A percentile compares a stretch with the other conserved stretches of the same genome.
phyloP scores from a whole-genome alignment of 2,113 vertebrate genomes.

The Burhinus bistriatus region DNA sequence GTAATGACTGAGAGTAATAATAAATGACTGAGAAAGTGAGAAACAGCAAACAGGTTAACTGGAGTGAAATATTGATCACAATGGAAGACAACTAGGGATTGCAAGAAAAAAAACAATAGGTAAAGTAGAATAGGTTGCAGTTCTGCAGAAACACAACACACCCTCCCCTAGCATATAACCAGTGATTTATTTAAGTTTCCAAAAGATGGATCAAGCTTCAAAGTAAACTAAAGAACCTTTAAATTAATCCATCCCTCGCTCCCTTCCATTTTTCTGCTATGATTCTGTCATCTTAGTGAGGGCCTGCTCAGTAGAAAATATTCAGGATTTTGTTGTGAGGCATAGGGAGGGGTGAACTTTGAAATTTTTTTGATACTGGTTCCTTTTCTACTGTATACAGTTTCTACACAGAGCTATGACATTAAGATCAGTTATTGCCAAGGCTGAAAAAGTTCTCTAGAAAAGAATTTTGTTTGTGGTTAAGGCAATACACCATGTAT shows the following conservation, averaged over 20 bases:
- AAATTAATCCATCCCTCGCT: not conserved
- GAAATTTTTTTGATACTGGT: not conserved
- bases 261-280: not conserved
- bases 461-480: not conserved
- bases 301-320: not conserved
- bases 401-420: not conserved
- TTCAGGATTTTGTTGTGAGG: not conserved
- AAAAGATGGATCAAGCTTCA: not conserved
- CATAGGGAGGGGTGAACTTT: not conserved
- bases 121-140: not conserved
- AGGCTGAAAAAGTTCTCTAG: not conserved
- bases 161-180: not conserved
- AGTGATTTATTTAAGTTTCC: not conserved
- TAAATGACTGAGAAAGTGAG: not conserved
- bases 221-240: not conserved
- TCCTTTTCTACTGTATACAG: not conserved
- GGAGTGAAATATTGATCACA: not conserved
- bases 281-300: not conserved
- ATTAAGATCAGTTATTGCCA: not conserved
- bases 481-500: not conserved
- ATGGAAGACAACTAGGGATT: not conserved
- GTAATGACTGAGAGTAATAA: not conserved
- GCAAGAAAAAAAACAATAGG: not conserved
- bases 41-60: not conserved
- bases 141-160: not conserved